These are phyloP conservation scores for Dasyornis broadbenti DNA, from an alignment of 2,113 vertebrate species.

Conservation along the genomic window DNA sequence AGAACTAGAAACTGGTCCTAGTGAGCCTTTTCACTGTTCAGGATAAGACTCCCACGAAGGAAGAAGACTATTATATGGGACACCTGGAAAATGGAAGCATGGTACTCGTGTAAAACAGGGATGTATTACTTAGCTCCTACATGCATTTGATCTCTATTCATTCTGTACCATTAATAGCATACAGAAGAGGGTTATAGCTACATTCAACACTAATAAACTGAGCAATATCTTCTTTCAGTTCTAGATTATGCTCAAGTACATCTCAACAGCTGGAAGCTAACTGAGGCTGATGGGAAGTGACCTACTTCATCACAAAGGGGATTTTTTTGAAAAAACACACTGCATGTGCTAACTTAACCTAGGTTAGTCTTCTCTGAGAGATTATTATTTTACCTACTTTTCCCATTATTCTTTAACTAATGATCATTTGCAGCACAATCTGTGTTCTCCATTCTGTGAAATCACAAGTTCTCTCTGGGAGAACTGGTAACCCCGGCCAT, in stretches of 20 bases:
- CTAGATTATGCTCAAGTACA: not conserved
- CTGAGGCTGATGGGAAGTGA: not conserved
- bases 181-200: not conserved
- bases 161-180: not conserved
- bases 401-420: not conserved
- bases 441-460: not conserved
- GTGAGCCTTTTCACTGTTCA: not conserved
- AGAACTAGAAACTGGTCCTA: not conserved
- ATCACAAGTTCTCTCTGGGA: not conserved
- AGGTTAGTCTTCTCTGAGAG: not conserved
- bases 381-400: not conserved
- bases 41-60: not conserved
- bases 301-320: not conserved
- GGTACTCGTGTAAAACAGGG: not conserved
- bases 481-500: not conserved
- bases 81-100: not conserved
- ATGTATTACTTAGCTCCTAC: not conserved
- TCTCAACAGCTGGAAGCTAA: not conserved
- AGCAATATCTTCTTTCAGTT: not conserved
- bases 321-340: not conserved
- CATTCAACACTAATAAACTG: not conserved
- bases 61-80: not conserved
- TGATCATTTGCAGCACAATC: not conserved
- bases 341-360: not conserved
- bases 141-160: not conserved